Base-by-base conservation (phyloP, 2,113 vertebrate genomes). In the Cettia cetti region DNA sequence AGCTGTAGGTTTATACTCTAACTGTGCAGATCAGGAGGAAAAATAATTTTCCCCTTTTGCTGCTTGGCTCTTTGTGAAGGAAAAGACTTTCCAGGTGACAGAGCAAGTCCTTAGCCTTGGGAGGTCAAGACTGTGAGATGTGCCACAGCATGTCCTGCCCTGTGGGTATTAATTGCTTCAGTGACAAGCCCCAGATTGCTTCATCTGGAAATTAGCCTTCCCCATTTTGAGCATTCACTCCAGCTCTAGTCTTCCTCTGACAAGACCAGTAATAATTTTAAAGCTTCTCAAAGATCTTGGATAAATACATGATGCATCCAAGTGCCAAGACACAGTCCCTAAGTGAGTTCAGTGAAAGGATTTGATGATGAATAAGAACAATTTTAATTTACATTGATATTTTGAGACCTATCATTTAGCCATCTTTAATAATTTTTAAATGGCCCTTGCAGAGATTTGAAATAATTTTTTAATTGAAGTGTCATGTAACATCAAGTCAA, bases 391-490 rank as follows among this genome's bases (percentile, higher is more conserved):
- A 61, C 45, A 82, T 30, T 72, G 81, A 76, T 78, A 91, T 93
- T 89, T 92, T 79, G 70, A 91, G 86, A 91, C 50, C 70, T 87
- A 72, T 76, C 81, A 61, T 63, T 92, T 92, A 90, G n/a, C 57
- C 39, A 53, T 89, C 70, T 78, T 91, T 92, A 89, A 87, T 92
- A 18, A 6, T 44, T 85, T 91, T 85, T 17, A 90, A 86, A 90
- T 92, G 77, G 52, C 35, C 40, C 57, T 89, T 82, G 49, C 89
- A 89, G 83, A 86, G 31, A 40, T 89, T 83, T 89, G 42, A 82
- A 95, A 68, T 85, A 82, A 35, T 65, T 85, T 85, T 54, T 94
- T 94, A 94, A 94, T 91, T 92, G 53, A 89, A 91, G 11, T 85
- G 61, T 42, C 81, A 65, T 79, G 69, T 79, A 84, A 45, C 42